A percentile compares a stretch with the other conserved stretches of the same genome.
These are phyloP conservation scores for Apamea sordens DNA, from an alignment of 2,888 invertebrate species.

Conservation along the genomic window DNA sequence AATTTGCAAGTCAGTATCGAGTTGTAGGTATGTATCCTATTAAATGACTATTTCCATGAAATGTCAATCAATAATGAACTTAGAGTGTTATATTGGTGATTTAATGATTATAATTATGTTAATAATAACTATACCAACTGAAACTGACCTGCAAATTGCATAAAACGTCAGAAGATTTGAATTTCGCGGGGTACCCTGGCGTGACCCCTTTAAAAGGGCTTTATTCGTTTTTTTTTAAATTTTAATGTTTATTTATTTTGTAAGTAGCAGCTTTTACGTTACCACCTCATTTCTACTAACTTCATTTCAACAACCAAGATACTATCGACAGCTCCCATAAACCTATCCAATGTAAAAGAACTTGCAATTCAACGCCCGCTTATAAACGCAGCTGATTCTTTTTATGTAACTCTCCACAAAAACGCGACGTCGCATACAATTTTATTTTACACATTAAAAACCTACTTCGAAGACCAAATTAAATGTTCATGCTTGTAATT, in stretches of 20 bases:
- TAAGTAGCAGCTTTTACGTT: not conserved
- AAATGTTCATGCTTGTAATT: conserved; percentile 32
- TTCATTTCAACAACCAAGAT: not conserved
- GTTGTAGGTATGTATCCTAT: too few relatives aligned
- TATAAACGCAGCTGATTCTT: conserved; percentile 25
- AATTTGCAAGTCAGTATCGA: too few relatives aligned
- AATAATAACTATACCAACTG: too few relatives aligned
- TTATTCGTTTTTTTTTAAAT: not conserved
- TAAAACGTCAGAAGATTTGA: too few relatives aligned
- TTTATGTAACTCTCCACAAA: not conserved
- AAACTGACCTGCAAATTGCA: too few relatives aligned
- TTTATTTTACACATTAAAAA: conserved; percentile 25
- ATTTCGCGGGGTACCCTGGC: too few relatives aligned
- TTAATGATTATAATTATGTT: too few relatives aligned
- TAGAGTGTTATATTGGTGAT: too few relatives aligned
- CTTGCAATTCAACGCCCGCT: conserved; percentile 22
- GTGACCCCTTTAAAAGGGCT: too few relatives aligned
- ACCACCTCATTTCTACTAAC: not conserved
- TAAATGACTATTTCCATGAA: too few relatives aligned
- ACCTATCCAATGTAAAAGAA: conserved; percentile 1
- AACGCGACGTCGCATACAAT: conserved; percentile 1
- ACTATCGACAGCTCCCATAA: conserved; percentile 5
- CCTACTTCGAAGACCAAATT: not conserved
- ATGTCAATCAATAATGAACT: too few relatives aligned
- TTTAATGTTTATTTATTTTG: too few relatives aligned